Evolutionary conservation across 2,888 invertebrate species (phyloP).

Genomic region (Camptogramma bilineatum): DNA sequence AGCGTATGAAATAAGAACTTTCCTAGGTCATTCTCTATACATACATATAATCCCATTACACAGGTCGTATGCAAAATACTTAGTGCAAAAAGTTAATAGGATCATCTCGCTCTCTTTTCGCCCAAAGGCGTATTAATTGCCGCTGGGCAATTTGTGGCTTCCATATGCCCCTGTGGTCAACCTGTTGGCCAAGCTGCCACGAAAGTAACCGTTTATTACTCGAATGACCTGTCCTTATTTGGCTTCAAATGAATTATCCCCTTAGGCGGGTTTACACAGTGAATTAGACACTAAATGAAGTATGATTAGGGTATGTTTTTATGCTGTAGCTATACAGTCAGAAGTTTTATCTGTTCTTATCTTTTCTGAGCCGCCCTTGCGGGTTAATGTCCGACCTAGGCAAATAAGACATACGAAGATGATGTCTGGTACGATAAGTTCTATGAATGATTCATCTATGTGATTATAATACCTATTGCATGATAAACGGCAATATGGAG

Average conservation of each 20-base stretch:
- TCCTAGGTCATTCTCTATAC: no score
- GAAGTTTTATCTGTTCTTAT: constrained; percentile 10
- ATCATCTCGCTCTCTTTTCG: constrained; percentile 42
- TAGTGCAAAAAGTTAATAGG: constrained; percentile 14
- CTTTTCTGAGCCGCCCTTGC: constrained; percentile 16
- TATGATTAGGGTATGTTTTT: constrained; percentile 2
- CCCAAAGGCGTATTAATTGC: constrained; percentile 55
- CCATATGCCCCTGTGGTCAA: constrained; percentile 46
- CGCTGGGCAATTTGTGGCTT: constrained; percentile 59
- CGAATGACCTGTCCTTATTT: constrained; percentile 32
- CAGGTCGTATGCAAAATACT: constrained; percentile 3
- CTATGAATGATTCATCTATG: constrained; percentile 5
- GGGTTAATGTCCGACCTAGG: constrained; percentile 14
- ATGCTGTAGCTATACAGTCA: not conserved
- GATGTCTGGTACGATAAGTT: constrained; percentile 6
- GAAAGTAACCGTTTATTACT: constrained; percentile 34
- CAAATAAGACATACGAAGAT: constrained; percentile 12
- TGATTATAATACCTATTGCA: constrained; percentile 10
- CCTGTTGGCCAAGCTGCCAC: constrained; percentile 53
- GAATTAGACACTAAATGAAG: constrained; percentile 10
- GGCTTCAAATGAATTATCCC: constrained; percentile 36
- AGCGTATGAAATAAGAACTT: no score
- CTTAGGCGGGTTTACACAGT: constrained; percentile 21
- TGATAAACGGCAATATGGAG: not conserved
- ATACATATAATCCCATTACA: not conserved